phyloP scores from a whole-genome alignment of 2,797 vertebrate genomes.

The Mus minutoides region DNA sequence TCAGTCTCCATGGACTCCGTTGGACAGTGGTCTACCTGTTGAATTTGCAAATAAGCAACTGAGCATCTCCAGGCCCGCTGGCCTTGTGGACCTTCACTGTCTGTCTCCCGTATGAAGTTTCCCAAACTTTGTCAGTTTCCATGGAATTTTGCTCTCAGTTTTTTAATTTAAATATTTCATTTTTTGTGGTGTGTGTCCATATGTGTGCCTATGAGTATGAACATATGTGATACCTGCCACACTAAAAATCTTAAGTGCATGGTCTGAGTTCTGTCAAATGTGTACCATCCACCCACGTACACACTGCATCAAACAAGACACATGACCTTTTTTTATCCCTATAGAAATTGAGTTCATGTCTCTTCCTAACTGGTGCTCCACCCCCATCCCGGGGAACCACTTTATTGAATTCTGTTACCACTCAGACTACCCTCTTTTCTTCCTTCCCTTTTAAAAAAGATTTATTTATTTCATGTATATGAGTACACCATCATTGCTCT shows the following conservation, averaged over 20 bases:
- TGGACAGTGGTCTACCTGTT: neutral
- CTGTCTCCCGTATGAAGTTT: neutral
- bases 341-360: neutral
- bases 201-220: neutral
- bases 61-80: rapidly evolving
- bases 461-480: too few species aligned
- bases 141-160: neutral
- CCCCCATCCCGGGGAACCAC: neutral
- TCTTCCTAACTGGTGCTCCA: neutral
- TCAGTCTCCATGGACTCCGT: neutral
- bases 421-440: neutral
- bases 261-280: constrained; percentile 5
- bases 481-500: too few species aligned
- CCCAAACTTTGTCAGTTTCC: neutral
- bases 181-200: neutral
- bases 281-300: neutral
- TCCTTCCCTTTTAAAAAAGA: too few species aligned
- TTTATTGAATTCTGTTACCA: neutral
- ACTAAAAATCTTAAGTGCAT: neutral
- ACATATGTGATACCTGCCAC: neutral
- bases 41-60: neutral
- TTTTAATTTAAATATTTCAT: neutral
- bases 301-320: neutral
- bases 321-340: neutral
- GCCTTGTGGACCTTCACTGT: neutral